Evolutionary conservation across 1,140 invertebrate species (phyloP).

Genomic region (Drosophila quadrilineata): DNA sequence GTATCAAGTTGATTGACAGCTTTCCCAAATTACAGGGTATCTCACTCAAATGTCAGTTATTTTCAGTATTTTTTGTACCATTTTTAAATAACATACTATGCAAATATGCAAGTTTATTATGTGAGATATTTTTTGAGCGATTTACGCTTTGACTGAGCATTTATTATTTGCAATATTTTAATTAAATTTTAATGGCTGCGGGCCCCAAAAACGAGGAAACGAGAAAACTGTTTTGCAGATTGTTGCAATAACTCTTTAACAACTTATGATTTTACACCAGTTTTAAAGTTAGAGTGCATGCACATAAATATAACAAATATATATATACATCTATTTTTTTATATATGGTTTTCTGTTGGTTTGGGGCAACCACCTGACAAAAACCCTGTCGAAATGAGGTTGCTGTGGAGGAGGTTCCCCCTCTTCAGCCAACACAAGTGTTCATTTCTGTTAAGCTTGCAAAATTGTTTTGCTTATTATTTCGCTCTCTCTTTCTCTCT

Average conservation of each 20-base stretch:
- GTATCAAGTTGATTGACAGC: too few relatives aligned
- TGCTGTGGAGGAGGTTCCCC: slow-evolving; percentile 1
- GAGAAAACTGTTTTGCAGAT: slow-evolving; percentile 26
- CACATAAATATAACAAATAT: too few relatives aligned
- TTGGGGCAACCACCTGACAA: not conserved
- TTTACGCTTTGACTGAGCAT: not conserved
- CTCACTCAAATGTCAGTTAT: too few relatives aligned
- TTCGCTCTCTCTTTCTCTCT: too few relatives aligned
- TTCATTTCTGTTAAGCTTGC: slow-evolving; percentile 73
- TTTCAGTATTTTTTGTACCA: not conserved
- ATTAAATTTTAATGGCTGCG: slow-evolving; percentile 62
- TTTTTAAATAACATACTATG: slow-evolving; percentile 20
- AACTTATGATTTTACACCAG: too few relatives aligned
- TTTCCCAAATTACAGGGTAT: too few relatives aligned
- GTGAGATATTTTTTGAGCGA: slow-evolving; percentile 22
- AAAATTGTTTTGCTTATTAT: slow-evolving; percentile 76
- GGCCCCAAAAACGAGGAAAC: too few relatives aligned
- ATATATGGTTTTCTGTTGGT: too few relatives aligned
- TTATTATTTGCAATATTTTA: slow-evolving; percentile 46
- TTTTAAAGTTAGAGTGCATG: too few relatives aligned
- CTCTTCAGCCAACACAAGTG: slow-evolving; percentile 52
- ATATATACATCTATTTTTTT: too few relatives aligned
- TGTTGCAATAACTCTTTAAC: too few relatives aligned
- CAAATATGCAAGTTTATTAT: slow-evolving; percentile 53
- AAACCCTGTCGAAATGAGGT: not conserved